Conservation (phyloP, 1,140 invertebrate genomes). For the Aphelenchoides fujianensis region DNA sequence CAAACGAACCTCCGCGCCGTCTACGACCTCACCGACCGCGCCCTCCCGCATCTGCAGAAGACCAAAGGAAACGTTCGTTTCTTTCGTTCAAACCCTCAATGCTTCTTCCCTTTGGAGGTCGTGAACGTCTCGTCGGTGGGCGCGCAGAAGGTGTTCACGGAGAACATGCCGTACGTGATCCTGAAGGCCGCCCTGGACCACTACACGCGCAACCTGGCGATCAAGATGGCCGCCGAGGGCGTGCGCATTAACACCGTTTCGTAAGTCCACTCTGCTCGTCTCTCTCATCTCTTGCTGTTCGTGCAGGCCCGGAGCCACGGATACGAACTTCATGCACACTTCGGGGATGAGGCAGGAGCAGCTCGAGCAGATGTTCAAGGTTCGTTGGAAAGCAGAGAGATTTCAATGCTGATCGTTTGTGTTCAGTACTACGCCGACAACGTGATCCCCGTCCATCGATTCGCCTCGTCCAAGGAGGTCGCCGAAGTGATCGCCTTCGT, state of each 20-base stretch:
- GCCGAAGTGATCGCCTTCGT: neutral
- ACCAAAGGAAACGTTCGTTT: slow-evolving; percentile 1
- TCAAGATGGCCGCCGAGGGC: neutral
- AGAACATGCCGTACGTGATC: neutral
- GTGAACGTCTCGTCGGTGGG: slow-evolving; percentile 1
- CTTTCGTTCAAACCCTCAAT: no score
- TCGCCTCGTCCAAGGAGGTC: neutral
- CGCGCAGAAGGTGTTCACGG: neutral
- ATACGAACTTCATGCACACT: neutral
- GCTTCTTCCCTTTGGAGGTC: no score
- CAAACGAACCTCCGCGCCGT: slow-evolving; percentile 69
- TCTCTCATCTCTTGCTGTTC: neutral
- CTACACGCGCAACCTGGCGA: neutral
- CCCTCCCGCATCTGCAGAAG: neutral
- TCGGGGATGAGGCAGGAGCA: no score
- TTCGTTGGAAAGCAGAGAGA: neutral
- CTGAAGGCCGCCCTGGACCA: neutral
- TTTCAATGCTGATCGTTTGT: neutral
- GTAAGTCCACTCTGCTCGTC: neutral
- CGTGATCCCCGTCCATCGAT: neutral
- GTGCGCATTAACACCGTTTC: neutral
- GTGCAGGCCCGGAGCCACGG: neutral
- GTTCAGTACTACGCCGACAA: neutral
- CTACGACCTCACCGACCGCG: neutral
- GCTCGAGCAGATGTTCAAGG: no score